Conservation (phyloP, 2,113 vertebrate species). For the Nasalis larvatus region DNA sequence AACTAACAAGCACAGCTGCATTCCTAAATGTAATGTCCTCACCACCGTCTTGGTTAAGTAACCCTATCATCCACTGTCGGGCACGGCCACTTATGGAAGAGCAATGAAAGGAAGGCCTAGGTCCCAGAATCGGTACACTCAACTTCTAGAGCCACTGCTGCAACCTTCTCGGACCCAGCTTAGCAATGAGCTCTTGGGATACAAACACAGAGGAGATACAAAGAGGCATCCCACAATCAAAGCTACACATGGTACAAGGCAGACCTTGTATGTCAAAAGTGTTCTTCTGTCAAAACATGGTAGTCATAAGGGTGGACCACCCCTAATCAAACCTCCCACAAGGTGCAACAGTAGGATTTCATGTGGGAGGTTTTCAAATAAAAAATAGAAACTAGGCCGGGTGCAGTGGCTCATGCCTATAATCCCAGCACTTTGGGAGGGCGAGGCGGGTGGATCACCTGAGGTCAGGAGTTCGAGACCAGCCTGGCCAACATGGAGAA, state of each 20-base stretch:
- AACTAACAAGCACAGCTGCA: background rate
- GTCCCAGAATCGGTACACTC: background rate
- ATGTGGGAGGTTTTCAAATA: background rate
- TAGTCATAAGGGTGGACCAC: background rate
- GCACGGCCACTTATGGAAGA: accelerated
- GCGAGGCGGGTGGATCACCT: background rate
- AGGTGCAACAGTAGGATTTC: background rate
- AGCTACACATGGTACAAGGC: background rate
- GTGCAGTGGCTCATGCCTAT: background rate
- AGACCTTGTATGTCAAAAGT: background rate
- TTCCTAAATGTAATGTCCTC: accelerated
- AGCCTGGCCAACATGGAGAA: background rate
- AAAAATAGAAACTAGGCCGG: background rate
- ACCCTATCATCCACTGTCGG: background rate
- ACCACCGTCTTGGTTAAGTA: accelerated
- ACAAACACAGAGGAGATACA: background rate
- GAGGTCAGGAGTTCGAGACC: background rate
- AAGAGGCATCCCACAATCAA: background rate
- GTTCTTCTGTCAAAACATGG: background rate
- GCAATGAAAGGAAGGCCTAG: background rate
- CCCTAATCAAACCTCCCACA: background rate
- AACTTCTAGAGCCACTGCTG: background rate
- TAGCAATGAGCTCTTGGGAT: background rate
- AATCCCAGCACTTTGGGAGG: background rate
- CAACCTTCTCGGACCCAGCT: accelerated